Base-by-base conservation (phyloP, 1,140 invertebrate species). In the Zaprionus lachaisei region DNA sequence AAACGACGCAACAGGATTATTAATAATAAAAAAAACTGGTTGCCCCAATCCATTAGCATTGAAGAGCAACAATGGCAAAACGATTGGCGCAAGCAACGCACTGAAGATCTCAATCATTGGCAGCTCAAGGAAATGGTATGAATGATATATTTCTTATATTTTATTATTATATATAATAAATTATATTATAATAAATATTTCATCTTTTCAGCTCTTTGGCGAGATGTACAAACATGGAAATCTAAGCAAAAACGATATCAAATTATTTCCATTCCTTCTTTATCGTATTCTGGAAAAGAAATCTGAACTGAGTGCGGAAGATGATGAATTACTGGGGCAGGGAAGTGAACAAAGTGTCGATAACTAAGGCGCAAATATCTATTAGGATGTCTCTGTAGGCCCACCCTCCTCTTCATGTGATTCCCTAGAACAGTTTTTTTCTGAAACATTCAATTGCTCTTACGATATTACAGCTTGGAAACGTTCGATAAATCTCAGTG, bases 231-330 rank as follows among this genome's bases (percentile, higher is more conserved):
- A 90, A 6, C 72, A 66, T 0, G 84, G 91, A 0, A 71, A 87
- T 60, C 58, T 92, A 26, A 91, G 82, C 22, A 90, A 91, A 28
- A 86, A 89, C 7, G 91, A 92, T 31, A 92, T 92, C n/a, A 81
- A 80, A 15, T 63, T 68, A 47, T 92, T 83, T 58, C 91, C 91
- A 17, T 61, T 86, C 34, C 62, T 92, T 4, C 56, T 89, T 0
- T 83, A 76, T 24, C 51, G 55, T 11, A 72, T 89, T 26, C 60
- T 86, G 4, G 54, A 28, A 1, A 57, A 12, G 24, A 20, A 61
- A 12, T 44, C 31, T 5, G 41, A 5, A 7, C 17, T 20, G 17
- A 24, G 64, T 2, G 20, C 2, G 11, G 11, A 20, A 14, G 54
- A 60, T 14, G 20, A 51, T 14, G 47, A 51, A 2, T 3, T 51